Percentiles rank a stretch among this genome's conserved stretches.
Evolutionary conservation across 2,113 vertebrate genomes (phyloP).

Genomic region (Lipotes vexillifer): DNA sequence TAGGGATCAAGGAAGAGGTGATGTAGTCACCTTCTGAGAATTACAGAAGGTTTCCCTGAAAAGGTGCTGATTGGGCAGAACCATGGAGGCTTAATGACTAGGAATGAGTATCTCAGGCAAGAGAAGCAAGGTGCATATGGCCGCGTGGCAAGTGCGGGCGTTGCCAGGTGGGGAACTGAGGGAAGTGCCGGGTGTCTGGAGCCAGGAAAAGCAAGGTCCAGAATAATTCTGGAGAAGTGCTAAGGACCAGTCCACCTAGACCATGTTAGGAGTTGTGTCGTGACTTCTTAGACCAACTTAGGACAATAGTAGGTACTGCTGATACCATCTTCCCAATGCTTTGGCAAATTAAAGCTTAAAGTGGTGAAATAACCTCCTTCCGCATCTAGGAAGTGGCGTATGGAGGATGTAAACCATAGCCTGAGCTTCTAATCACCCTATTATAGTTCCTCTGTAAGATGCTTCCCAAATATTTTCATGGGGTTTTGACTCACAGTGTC

Average conservation of each 20-base stretch:
- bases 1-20: background rate
- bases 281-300: background rate
- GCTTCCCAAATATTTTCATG: background rate
- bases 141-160: accelerated
- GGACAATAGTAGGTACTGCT: too few species aligned
- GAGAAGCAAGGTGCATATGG: background rate
- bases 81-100: background rate
- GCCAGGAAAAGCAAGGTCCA: background rate
- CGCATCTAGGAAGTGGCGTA: background rate
- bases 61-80: background rate
- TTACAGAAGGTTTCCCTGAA: background rate
- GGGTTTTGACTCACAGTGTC: background rate
- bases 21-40: background rate
- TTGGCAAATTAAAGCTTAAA: background rate
- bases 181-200: background rate
- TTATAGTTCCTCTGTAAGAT: background rate
- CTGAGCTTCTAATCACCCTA: background rate
- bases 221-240: background rate
- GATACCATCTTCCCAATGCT: background rate
- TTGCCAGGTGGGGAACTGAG: too few species aligned
- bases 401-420: background rate
- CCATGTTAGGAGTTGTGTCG: background rate
- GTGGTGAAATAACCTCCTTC: background rate
- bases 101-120: background rate
- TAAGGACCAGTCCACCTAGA: background rate